These are phyloP conservation scores for Mellilla xanthometata DNA, from an alignment of 2,888 invertebrate genomes.

Conservation along the genomic window DNA sequence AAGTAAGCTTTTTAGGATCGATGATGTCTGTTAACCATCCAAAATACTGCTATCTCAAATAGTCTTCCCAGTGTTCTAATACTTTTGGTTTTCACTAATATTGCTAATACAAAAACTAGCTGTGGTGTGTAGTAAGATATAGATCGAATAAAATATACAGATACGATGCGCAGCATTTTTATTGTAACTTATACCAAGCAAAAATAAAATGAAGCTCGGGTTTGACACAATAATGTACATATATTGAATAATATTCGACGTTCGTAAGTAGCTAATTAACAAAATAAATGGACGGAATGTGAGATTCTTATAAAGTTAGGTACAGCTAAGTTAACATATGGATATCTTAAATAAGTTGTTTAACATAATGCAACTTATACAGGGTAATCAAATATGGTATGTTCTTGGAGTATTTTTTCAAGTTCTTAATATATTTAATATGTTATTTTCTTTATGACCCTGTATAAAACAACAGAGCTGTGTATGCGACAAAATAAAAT, in stretches of 20 bases:
- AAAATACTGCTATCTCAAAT: no score
- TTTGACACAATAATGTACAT: slow-evolving; percentile 66
- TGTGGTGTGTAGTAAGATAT: no score
- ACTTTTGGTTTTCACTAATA: no score
- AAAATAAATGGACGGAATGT: slow-evolving; percentile 81
- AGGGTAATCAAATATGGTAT: slow-evolving; percentile 1
- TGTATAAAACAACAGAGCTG: slow-evolving; percentile 18
- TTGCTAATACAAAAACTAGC: no score
- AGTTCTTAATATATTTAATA: not conserved
- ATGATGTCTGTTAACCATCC: no score
- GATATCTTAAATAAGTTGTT: slow-evolving; percentile 28
- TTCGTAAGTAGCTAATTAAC: slow-evolving; percentile 68
- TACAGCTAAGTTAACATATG: slow-evolving; percentile 44
- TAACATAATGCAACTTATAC: slow-evolving; percentile 25
- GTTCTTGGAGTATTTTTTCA: no score
- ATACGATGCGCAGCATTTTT: slow-evolving; percentile 39
- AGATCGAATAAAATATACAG: slow-evolving; percentile 39
- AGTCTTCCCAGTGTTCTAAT: no score
- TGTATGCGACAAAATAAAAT: slow-evolving; percentile 26
- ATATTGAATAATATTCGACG: slow-evolving; percentile 69
- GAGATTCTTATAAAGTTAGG: slow-evolving; percentile 66
- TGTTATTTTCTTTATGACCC: not conserved
- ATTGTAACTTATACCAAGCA: slow-evolving; percentile 37
- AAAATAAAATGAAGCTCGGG: slow-evolving; percentile 61
- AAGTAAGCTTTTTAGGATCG: no score